These are phyloP conservation scores for Vesta saturnalis DNA, from an alignment of 2,888 invertebrate genomes.

Conservation along the genomic window DNA sequence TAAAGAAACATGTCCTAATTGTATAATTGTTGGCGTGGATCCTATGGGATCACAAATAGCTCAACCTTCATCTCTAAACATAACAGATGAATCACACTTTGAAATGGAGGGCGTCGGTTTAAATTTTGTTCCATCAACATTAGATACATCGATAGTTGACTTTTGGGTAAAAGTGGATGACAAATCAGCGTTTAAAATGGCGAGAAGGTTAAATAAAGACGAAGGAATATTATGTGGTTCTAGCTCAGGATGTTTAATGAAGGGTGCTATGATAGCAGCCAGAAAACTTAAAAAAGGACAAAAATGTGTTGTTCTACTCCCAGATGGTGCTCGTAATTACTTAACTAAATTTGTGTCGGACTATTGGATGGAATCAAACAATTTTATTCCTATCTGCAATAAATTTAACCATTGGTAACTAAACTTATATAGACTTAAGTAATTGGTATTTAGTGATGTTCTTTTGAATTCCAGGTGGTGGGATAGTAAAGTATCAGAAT, in stretches of 20 bases:
- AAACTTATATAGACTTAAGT: conserved; percentile 10
- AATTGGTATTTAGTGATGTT: background rate
- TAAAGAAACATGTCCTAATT: conserved; percentile 84
- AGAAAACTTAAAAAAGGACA: conserved; percentile 82
- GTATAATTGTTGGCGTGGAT: conserved; percentile 87
- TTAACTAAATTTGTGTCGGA: conserved; percentile 97
- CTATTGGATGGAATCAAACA: conserved; percentile 92
- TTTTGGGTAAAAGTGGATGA: conserved; percentile 90
- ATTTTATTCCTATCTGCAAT: conserved; percentile 61
- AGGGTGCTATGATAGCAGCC: conserved; percentile 78
- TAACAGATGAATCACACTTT: conserved; percentile 77
- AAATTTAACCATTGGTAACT: conserved; percentile 58
- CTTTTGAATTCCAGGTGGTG: conserved; percentile 83
- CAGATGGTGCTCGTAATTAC: conserved; percentile 97
- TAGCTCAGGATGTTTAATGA: conserved; percentile 89
- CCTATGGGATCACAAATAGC: conserved; percentile 94
- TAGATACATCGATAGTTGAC: conserved; percentile 84
- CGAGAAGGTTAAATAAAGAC: conserved; percentile 86
- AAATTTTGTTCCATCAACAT: conserved; percentile 93
- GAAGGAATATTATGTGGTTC: conserved; percentile 96
- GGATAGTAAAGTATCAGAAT: conserved; percentile 69
- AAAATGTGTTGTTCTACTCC: conserved; percentile 88
- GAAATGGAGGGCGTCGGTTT: conserved; percentile 94
- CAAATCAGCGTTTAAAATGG: conserved; percentile 80
- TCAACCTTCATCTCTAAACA: conserved; percentile 79